Evolutionary conservation across 2,888 invertebrate species (phyloP), one percentile per base, ranked within the genome.

Genomic region (Plusia festucae): DNA sequence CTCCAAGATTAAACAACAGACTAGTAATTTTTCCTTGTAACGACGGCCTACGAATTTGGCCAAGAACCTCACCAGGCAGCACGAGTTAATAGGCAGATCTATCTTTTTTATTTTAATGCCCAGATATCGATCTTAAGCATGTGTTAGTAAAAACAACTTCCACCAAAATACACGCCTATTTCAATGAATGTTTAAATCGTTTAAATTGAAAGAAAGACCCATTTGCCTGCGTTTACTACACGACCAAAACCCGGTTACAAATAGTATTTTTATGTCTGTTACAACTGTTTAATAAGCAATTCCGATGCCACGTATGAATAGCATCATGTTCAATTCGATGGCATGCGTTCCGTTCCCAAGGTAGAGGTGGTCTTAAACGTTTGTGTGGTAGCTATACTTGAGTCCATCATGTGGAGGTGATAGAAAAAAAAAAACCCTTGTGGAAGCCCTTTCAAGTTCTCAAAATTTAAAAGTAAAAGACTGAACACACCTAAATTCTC

Each of bases 271-370:
- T 44, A 32, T 61, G 27, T 18, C 30, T 52, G 61, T 56, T 65
- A 65, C 55, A 52, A 49, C 61, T 57, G 56, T 61, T 74, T 74
- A 70, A 56, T 51, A 32, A 67, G 62, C 53, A 53, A 76, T 76
- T 76, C 53, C 64, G 11, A 78, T 78, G 70, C 78, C 22, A n/a
- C 27, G 44, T 60, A 9, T 49, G 53, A 24, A 30, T 24, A 15
- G 67, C 44, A 53, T 62, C 15, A 6, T n/a, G 44, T 53, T 44
- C 52, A 2, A 58, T 53, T 57, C 46, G 16, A 52, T 32, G 60
- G 44, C 27, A 53, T 22, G 57, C 20, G 20, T 11, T 40, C 34
- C 9, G 18, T 32, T 64, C 27, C 40, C 27, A 16, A n/a, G 24
- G 34, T 18, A 40, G 24, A 20, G 13, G 44, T 5, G n/a, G n/a